phyloP scores from a whole-genome alignment of 2,888 invertebrate species.

The Eristalis intricaria region DNA sequence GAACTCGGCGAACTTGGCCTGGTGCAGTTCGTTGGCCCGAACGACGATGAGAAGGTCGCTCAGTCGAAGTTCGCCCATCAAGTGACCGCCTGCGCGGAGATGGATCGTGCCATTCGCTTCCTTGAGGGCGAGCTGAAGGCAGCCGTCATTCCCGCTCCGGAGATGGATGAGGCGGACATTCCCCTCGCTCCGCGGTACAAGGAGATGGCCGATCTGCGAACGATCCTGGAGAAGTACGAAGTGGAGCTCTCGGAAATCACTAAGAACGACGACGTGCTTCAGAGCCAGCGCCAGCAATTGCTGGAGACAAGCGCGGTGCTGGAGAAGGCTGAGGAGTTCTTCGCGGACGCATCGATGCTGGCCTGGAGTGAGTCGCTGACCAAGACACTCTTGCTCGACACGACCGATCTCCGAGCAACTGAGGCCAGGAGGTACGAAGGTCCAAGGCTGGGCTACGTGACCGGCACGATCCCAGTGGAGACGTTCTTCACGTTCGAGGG shows the following conservation, averaged over 20 bases:
- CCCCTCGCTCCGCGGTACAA: conserved; percentile 15
- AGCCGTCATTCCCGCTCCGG: conserved; percentile 72
- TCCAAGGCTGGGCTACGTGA: conserved; percentile 88
- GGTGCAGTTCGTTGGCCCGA: conserved; percentile 77
- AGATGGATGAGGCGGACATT: conserved; percentile 70
- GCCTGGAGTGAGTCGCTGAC: conserved; percentile 75
- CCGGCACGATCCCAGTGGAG: conserved; percentile 96
- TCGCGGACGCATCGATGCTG: conserved; percentile 72
- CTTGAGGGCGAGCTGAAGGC: conserved; percentile 73
- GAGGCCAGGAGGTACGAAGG: conserved; percentile 6
- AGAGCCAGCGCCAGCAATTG: conserved; percentile 61
- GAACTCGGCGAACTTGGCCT: conserved; percentile 77
- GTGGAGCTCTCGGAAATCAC: conserved; percentile 73
- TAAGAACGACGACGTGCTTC: conserved; percentile 72
- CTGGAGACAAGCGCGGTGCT: conserved; percentile 75
- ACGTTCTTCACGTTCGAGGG: conserved; percentile 96
- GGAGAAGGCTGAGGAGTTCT: conserved; percentile 72
- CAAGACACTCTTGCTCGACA: conserved; percentile 74
- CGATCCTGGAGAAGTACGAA: conserved; percentile 66
- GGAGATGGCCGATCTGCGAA: conserved; percentile 71
- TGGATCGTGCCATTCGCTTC: conserved; percentile 73
- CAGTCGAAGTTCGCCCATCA: conserved; percentile 74
- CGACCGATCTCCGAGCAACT: conserved; percentile 31
- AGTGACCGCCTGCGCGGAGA: conserved; percentile 74
- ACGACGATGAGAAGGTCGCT: conserved; percentile 72